phyloP scores from a whole-genome alignment of 2,113 vertebrate species.

The Apaloderma vittatum region DNA sequence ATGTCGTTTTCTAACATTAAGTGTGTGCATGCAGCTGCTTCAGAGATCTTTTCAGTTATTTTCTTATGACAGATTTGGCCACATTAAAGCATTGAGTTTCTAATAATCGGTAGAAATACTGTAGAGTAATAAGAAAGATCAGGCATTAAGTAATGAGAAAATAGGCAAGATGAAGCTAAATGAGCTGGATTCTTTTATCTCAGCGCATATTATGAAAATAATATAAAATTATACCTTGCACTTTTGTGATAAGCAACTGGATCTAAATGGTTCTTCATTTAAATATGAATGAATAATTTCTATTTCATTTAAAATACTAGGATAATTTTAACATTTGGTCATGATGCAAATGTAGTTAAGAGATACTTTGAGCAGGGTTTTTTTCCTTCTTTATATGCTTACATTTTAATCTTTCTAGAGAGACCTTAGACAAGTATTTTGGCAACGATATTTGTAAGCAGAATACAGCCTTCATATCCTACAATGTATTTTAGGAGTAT shows the following conservation, averaged over 20 bases:
- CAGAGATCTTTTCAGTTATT: constrained; percentile 76
- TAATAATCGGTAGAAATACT: constrained; percentile 77
- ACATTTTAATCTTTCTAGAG: background rate
- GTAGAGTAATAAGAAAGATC: constrained; percentile 76
- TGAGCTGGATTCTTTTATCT: constrained; percentile 84
- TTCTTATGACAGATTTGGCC: constrained; percentile 82
- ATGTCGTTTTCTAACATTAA: constrained; percentile 80
- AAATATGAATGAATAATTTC: constrained; percentile 81
- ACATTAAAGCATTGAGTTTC: constrained; percentile 81
- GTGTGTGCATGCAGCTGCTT: constrained; percentile 76
- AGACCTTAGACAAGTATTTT: background rate
- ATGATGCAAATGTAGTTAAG: constrained; percentile 35
- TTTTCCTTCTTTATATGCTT: background rate
- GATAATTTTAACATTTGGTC: constrained; percentile 76
- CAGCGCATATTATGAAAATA: constrained; percentile 82
- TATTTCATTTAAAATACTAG: constrained; percentile 69
- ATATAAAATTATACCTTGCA: constrained; percentile 85
- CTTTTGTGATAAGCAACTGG: constrained; percentile 75
- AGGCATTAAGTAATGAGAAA: constrained; percentile 80
- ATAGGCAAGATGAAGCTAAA: constrained; percentile 82
- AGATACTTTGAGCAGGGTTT: constrained; percentile 30
- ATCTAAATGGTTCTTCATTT: constrained; percentile 83
- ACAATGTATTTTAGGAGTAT: background rate
- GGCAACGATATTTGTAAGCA: constrained; percentile 14
- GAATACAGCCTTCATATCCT: background rate